Evolutionary conservation across 2,113 vertebrate species (phyloP).

Genomic region (Pimephales promelas): DNA sequence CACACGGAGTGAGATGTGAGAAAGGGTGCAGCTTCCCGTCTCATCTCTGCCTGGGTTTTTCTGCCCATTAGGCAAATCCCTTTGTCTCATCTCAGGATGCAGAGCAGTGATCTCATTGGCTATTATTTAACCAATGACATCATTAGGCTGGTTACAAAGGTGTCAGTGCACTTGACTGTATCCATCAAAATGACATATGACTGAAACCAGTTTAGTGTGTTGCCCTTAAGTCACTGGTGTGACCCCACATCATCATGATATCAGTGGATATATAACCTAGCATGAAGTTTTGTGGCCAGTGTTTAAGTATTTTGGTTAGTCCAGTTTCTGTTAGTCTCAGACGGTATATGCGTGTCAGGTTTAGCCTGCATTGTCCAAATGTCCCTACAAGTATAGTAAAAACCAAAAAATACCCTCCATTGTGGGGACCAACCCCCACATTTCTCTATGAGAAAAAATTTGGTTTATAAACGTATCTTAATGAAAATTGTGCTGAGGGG

Average conservation of each 20-base stretch:
- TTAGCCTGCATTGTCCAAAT: neutral
- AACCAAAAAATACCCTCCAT: neutral
- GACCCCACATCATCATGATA: conserved; percentile 37
- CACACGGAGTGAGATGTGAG: conserved; percentile 52
- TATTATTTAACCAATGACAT: conserved; percentile 69
- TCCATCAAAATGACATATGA: conserved; percentile 53
- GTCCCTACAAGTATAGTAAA: neutral
- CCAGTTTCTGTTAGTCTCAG: conserved; percentile 28
- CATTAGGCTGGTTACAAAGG: conserved; percentile 63
- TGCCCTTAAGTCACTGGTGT: conserved; percentile 34
- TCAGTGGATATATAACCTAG: conserved; percentile 39
- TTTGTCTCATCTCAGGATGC: conserved; percentile 65
- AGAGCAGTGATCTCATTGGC: conserved; percentile 68
- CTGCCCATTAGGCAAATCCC: conserved; percentile 58
- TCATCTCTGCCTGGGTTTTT: conserved; percentile 41
- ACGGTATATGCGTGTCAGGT: neutral
- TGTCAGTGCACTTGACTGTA: conserved; percentile 58
- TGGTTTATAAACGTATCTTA: neutral
- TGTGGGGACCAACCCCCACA: neutral
- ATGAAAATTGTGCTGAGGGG: neutral
- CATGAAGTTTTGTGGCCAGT: conserved; percentile 2
- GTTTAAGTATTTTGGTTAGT: conserved; percentile 41
- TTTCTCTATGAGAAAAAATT: neutral
- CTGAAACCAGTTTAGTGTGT: conserved; percentile 45
- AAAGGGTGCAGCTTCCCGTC: conserved; percentile 22